Percentiles rank a stretch among this genome's conserved stretches.
phyloP scores from a whole-genome alignment of 1,140 invertebrate genomes.

The Hydropsyche tenuis region DNA sequence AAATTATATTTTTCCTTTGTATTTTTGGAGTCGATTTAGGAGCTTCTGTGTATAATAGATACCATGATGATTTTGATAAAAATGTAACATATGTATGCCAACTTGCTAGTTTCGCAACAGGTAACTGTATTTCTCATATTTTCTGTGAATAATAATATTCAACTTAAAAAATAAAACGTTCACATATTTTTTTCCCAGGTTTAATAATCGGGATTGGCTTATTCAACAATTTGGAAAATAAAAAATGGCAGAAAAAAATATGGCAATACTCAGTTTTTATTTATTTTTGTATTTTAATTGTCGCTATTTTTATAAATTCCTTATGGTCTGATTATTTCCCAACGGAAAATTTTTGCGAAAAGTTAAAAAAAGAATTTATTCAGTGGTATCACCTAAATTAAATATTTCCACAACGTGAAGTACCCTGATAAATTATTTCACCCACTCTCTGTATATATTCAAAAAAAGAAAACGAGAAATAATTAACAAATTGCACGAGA shows the following conservation, averaged over 20 bases:
- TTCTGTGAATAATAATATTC: no score
- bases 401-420: no score
- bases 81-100: slow-evolving; percentile 90
- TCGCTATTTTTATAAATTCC: slow-evolving; percentile 79
- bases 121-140: no score
- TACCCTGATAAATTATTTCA: no score
- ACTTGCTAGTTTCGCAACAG: slow-evolving; percentile 81
- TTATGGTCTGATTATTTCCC: slow-evolving; percentile 67
- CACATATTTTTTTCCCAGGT: no score
- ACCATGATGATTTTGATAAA: slow-evolving; percentile 69
- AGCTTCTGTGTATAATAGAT: slow-evolving; percentile 81
- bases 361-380: no score
- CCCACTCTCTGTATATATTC: no score
- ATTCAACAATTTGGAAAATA: slow-evolving; percentile 86
- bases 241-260: slow-evolving; percentile 80
- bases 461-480: no score
- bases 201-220: slow-evolving; percentile 91
- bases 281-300: slow-evolving; percentile 77
- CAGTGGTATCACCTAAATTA: no score
- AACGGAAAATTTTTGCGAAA: slow-evolving; percentile 51
- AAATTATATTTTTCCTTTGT: slow-evolving; percentile 78
- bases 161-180: no score
- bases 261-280: slow-evolving; percentile 84
- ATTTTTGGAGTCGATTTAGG: slow-evolving; percentile 79
- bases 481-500: no score